Conservation (phyloP, 1,140 invertebrate species). For the Mactra quadrangularis region DNA sequence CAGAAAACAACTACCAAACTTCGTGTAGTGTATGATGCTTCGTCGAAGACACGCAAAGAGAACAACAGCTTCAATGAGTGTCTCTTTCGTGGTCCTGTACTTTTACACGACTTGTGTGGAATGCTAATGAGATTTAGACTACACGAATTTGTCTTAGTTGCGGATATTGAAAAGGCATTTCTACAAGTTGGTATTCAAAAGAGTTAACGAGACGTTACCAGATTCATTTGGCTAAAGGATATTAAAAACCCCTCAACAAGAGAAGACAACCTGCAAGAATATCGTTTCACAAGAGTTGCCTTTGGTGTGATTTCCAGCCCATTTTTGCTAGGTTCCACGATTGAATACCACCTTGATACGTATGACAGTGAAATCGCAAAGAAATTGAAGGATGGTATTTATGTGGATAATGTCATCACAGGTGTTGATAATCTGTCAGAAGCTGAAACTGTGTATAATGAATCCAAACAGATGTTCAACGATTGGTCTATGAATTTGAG, state of each 20-base stretch:
- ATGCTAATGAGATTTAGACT: no score
- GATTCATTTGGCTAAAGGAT: conserved; percentile 21
- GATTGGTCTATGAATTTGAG: conserved; percentile 28
- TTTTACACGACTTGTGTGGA: no score
- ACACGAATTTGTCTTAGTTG: no score
- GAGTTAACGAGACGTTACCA: not conserved
- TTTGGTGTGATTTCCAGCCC: conserved; percentile 23
- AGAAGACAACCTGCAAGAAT: conserved; percentile 10
- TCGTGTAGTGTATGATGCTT: no score
- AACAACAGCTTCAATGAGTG: no score
- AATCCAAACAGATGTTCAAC: conserved; percentile 32
- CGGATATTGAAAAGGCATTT: no score
- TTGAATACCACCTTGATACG: conserved; percentile 7
- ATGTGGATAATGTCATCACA: not conserved
- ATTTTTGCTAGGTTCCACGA: conserved; percentile 11
- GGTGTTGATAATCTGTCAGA: no score
- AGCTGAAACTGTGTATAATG: no score
- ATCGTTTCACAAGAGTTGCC: not conserved
- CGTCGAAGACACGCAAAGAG: no score
- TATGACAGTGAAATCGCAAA: conserved; percentile 15
- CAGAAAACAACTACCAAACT: not conserved
- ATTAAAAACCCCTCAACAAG: conserved; percentile 1
- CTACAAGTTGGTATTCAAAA: not conserved
- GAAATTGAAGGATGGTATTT: conserved; percentile 4
- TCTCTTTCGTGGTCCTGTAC: no score